These are phyloP conservation scores for Augochlora pura DNA, from an alignment of 1,140 invertebrate genomes.

Conservation along the genomic window DNA sequence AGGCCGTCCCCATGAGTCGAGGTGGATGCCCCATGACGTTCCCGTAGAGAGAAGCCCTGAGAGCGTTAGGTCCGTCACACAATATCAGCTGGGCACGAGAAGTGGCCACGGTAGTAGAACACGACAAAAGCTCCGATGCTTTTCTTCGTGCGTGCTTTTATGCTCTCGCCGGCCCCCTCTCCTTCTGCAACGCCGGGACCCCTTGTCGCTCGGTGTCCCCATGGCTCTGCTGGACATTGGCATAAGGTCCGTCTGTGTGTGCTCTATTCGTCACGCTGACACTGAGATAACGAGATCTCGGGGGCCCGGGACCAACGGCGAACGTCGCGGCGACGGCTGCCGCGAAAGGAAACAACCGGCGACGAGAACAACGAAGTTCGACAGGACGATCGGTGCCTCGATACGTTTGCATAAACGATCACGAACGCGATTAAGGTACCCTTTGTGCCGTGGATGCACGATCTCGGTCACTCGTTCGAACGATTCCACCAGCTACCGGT, in stretches of 20 bases:
- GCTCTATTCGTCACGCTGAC: constrained; percentile 40
- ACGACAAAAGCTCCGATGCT: constrained; percentile 74
- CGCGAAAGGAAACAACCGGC: background rate
- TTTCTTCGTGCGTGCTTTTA: constrained; percentile 78
- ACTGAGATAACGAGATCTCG: constrained; percentile 52
- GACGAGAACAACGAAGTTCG: background rate
- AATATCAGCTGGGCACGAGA: constrained; percentile 49
- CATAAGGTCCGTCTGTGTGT: constrained; percentile 21
- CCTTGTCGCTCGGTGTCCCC: constrained; percentile 12
- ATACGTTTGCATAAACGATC: background rate
- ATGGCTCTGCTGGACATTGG: constrained; percentile 44
- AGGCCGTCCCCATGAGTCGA: constrained; percentile 67
- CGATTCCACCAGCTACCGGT: too few species aligned
- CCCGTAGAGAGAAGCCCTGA: constrained; percentile 20
- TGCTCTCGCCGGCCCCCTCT: constrained; percentile 74
- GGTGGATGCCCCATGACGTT: constrained; percentile 73
- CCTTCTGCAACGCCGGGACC: background rate
- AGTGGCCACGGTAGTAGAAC: constrained; percentile 68
- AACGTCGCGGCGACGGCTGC: too few species aligned
- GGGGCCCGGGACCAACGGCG: background rate
- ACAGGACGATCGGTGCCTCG: background rate
- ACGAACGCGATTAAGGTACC: too few species aligned
- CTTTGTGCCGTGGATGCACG: background rate
- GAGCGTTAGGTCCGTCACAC: constrained; percentile 39
- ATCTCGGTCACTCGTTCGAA: background rate